Evolutionary conservation across 1,140 invertebrate genomes (phyloP).

Genomic region (Caerostris darwini): DNA sequence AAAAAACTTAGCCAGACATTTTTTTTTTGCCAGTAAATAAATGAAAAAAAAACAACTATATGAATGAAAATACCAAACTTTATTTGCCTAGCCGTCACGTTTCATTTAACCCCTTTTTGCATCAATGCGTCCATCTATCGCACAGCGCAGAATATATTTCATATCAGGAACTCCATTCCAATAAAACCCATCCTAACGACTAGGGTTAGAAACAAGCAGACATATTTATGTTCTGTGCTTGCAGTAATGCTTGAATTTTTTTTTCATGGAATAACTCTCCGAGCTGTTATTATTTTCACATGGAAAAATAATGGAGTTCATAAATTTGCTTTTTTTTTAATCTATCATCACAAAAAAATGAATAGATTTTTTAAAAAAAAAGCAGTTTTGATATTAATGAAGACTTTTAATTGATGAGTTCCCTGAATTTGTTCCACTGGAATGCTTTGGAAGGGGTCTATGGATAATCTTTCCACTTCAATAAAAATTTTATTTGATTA

Average conservation of each 20-base stretch:
- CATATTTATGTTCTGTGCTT: neutral
- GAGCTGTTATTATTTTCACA: neutral
- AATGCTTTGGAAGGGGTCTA: neutral
- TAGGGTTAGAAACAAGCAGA: neutral
- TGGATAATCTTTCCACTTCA: neutral
- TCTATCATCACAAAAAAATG: neutral
- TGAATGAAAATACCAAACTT: too few species aligned
- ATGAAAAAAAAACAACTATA: too few species aligned
- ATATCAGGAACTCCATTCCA: neutral
- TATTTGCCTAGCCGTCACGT: too few species aligned
- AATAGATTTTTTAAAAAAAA: neutral
- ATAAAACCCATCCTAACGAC: too few species aligned
- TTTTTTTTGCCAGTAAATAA: too few species aligned
- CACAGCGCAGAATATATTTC: neutral
- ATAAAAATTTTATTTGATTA: neutral
- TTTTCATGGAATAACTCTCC: neutral
- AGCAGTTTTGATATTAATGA: neutral
- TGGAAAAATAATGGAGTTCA: neutral
- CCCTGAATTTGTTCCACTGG: neutral
- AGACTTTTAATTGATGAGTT: neutral
- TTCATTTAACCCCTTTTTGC: too few species aligned
- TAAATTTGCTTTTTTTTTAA: neutral
- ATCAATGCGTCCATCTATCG: too few species aligned
- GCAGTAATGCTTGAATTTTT: neutral
- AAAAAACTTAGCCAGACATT: too few species aligned